Base-by-base conservation (phyloP, 2,888 invertebrate genomes). In the Helleia helle region DNA sequence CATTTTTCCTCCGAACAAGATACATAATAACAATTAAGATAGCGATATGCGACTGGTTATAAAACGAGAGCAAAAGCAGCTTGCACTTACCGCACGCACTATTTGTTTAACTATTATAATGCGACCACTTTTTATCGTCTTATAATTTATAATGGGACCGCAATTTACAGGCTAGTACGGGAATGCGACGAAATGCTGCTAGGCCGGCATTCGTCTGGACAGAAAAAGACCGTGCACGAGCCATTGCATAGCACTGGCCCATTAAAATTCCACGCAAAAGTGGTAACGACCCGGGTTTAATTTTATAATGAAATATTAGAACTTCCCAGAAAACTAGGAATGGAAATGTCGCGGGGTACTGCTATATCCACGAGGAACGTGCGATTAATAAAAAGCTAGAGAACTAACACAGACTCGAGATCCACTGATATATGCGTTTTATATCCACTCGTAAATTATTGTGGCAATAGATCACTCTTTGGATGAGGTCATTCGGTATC, bases 181-280 rank as follows among this genome's bases (percentile, higher is more conserved):
- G 58, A 51, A 56, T 59, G 65, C 55, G 57, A 60, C 56, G 63
- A 62, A 66, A 62, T 46, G 65, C 59, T 55, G 48, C 55, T 53
- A 38, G 41, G 41, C 41, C 36, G 41, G 41, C 41, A 26, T 18
- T 18, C 38, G 44, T 39, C 36, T 29, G 39, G 43, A 52, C 51
- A 51, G 56, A 61, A 58, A 65, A 62, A 71, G 60, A 56, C 50
- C 56, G 58, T 56, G 50, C 51, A 58, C 58, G 52, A 46, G 44
- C 51, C 43, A 57, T 56, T 52, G 61, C 64, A 61, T 65, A 60
- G 62, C 61, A 51, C 64, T 58, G 66, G 54, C 60, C 70, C 63
- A 80, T 81, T 81, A 79, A 81, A 62, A 81, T 81, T 71, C 72
- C 59, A 68, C 65, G 77, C 59, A 47, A 74, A 65, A 77, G 40